Base-by-base conservation (phyloP, 2,888 invertebrate species). In the Eupeodes latifasciatus region DNA sequence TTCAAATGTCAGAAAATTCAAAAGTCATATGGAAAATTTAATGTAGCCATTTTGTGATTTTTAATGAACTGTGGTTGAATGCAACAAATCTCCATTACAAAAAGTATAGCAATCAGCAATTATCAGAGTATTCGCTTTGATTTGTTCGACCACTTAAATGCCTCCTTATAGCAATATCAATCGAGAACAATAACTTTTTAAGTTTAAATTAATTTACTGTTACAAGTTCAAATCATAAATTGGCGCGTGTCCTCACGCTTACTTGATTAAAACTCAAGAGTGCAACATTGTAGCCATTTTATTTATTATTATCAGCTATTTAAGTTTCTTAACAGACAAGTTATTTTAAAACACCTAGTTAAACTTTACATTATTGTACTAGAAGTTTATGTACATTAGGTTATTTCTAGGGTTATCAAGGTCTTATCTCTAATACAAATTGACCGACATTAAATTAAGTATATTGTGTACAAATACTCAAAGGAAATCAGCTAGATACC, bases 391-490 rank as follows among this genome's bases (percentile, higher is more conserved):
- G 2, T 16, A 27, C 27, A 27, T 27, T 27, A 16, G 40, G 40
- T 62, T 34, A 59, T 34, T 66, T 51, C 49, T n/a, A 61, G 1
- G 5, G 2, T 16, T 47, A 12, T 71, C 40, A 69, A 69, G 69
- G 71, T 16, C 44, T 55, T 71, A 71, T 71, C 55, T 71, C 19
- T 9, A 16, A 62, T 40, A 36, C 40, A 40, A 40, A 59, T 19
- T 71, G 71, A 66, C 27, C 47, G 49, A 66, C 10, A 64, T 49
- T 49, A 47, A 34, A 14, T 67, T 49, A 27, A 49, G 27, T 66
- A 34, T 49, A 14, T 66, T 66, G 66, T 49, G 34, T 49, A 66
- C 66, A 66, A 34, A 66, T 49, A 64, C 49, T 67, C 9, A n/a
- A 67, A 9, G 34, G 34, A 51, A 49, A 47, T 64, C 27, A 16